These are phyloP conservation scores for Drosophila neocordata DNA, from an alignment of 1,140 invertebrate species.

Conservation along the genomic window DNA sequence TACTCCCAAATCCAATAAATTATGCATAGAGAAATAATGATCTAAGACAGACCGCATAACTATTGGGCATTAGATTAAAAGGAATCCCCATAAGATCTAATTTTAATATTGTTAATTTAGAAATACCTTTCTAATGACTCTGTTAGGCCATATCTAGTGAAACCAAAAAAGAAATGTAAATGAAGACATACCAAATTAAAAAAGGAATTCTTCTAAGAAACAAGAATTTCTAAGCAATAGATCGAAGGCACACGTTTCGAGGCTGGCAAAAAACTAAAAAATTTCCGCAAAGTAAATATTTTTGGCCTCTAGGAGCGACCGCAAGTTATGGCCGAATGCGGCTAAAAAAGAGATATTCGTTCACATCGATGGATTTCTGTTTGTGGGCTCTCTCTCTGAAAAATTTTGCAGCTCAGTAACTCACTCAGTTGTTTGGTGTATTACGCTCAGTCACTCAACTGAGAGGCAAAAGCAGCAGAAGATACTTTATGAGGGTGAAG, in stretches of 20 bases:
- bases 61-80: too few species aligned
- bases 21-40: too few species aligned
- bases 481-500: conserved; percentile 72
- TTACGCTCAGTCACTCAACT: conserved; percentile 46
- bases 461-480: conserved; percentile 64
- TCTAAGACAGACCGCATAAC: too few species aligned
- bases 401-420: conserved; percentile 37
- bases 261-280: neutral
- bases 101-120: too few species aligned
- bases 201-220: neutral
- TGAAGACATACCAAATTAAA: neutral
- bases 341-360: neutral
- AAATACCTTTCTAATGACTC: too few species aligned
- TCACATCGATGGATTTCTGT: neutral
- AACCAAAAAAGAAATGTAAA: neutral
- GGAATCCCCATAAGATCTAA: too few species aligned
- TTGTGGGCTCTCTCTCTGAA: neutral
- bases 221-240: neutral
- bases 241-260: neutral
- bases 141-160: neutral
- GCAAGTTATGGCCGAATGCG: neutral
- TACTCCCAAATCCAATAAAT: too few species aligned
- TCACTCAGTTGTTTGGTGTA: conserved; percentile 41
- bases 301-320: neutral
- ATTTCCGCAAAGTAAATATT: neutral